A percentile compares a stretch with the other conserved stretches of the same genome.
Evolutionary conservation across 1,140 invertebrate genomes (phyloP).

Genomic region (Zaprionus davidi): DNA sequence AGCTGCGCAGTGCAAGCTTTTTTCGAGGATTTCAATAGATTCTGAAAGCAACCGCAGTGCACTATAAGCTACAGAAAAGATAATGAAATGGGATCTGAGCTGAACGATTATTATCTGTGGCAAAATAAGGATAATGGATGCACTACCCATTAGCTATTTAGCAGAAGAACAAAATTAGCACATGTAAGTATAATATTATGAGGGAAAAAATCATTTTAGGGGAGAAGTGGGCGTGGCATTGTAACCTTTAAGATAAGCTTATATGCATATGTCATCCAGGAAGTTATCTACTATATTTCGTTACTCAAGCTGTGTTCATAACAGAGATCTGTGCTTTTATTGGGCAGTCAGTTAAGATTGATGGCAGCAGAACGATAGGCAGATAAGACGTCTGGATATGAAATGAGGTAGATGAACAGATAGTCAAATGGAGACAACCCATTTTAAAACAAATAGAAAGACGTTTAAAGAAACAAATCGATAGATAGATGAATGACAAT

Average conservation of each 20-base stretch:
- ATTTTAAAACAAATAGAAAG: too few relatives aligned
- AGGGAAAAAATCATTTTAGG: neutral
- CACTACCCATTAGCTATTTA: neutral
- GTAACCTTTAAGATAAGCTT: neutral
- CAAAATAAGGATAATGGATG: neutral
- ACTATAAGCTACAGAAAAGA: neutral
- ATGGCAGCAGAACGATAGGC: too few relatives aligned
- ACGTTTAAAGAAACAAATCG: too few relatives aligned
- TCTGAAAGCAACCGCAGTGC: slow-evolving; percentile 22
- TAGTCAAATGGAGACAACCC: too few relatives aligned
- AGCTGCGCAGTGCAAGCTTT: neutral
- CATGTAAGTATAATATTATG: neutral
- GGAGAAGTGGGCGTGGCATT: neutral
- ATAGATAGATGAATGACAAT: too few relatives aligned
- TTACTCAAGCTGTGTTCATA: neutral
- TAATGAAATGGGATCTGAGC: neutral
- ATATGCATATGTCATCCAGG: neutral
- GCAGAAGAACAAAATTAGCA: neutral
- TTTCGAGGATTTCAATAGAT: slow-evolving; percentile 9
- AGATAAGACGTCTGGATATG: too few relatives aligned
- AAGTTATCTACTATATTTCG: neutral
- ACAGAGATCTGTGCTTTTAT: neutral
- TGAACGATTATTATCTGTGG: neutral
- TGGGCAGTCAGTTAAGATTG: neutral
- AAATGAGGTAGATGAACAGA: too few relatives aligned